Percentiles rank a stretch among this genome's conserved stretches.
phyloP scores from a whole-genome alignment of 2,888 invertebrate species.

The Drosophila colorata region DNA sequence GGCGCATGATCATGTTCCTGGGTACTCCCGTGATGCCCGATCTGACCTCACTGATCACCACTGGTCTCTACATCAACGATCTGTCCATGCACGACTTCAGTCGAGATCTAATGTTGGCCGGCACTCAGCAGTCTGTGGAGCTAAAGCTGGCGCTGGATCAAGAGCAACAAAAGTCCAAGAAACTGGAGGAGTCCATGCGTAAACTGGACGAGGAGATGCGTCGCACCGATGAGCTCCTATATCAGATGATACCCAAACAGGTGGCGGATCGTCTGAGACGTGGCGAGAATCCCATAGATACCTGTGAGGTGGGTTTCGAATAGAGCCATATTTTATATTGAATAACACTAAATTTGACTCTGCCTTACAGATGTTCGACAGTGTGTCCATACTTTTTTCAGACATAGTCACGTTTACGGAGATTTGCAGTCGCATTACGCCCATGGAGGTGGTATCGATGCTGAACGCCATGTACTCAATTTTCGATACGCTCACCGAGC shows the following conservation, averaged over 20 bases:
- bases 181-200: conserved; percentile 97
- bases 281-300: conserved; percentile 98
- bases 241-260: conserved; percentile 99
- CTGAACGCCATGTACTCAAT: conserved; percentile 99
- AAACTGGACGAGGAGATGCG: conserved; percentile 98
- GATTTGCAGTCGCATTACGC: conserved; percentile 97
- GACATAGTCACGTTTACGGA: conserved; percentile 99
- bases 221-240: conserved; percentile 96
- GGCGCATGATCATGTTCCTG: conserved; percentile 98
- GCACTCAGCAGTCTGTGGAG: conserved; percentile 98
- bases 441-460: conserved; percentile 99
- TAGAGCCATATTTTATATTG: not conserved
- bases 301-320: conserved; percentile 92
- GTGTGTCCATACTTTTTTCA: conserved; percentile 97
- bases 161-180: conserved; percentile 98
- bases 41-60: conserved; percentile 95
- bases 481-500: conserved; percentile 96
- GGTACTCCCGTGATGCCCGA: conserved; percentile 99
- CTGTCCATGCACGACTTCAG: conserved; percentile 99
- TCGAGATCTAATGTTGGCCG: conserved; percentile 97
- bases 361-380: conserved; percentile 94
- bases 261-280: conserved; percentile 96
- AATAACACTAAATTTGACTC: no score
- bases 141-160: conserved; percentile 97
- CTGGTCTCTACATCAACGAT: conserved; percentile 98